Conservation (phyloP, 2,888 invertebrate genomes). For the Drosophila affinis region DNA sequence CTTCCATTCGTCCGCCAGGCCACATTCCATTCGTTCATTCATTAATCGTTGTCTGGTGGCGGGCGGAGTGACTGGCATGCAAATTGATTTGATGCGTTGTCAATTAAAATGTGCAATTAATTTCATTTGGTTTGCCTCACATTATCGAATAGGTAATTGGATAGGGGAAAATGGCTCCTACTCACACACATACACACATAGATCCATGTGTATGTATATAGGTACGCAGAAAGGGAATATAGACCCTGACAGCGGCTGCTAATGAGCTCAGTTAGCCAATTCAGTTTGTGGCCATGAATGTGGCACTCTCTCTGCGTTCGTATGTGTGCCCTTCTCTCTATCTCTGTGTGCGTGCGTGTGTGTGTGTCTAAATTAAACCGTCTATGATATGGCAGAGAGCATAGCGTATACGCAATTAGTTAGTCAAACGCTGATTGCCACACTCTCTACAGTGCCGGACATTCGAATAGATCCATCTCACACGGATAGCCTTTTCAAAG, state of each 20-base stretch:
- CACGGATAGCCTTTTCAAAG: not conserved
- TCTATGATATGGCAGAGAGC: slow-evolving; percentile 53
- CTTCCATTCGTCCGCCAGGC: slow-evolving; percentile 36
- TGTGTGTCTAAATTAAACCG: slow-evolving; percentile 60
- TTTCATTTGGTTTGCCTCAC: slow-evolving; percentile 71
- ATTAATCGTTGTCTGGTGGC: slow-evolving; percentile 54
- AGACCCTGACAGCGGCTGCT: slow-evolving; percentile 49
- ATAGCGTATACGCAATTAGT: slow-evolving; percentile 64
- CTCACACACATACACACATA: not conserved
- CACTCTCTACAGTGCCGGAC: slow-evolving; percentile 31
- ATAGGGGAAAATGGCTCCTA: not conserved
- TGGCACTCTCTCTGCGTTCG: slow-evolving; percentile 7
- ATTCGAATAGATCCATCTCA: slow-evolving; percentile 27
- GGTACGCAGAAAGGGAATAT: slow-evolving; percentile 10
- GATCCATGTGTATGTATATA: not conserved
- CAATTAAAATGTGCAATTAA: slow-evolving; percentile 81
- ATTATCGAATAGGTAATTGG: slow-evolving; percentile 62
- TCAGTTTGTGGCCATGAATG: slow-evolving; percentile 63
- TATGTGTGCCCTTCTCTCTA: slow-evolving; percentile 6
- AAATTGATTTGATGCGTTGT: slow-evolving; percentile 80
- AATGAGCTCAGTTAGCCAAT: slow-evolving; percentile 80
- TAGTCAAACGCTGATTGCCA: slow-evolving; percentile 64
- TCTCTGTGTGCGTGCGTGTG: not conserved
- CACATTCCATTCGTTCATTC: slow-evolving; percentile 51
- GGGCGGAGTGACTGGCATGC: slow-evolving; percentile 46